Evolutionary conservation across 2,113 vertebrate genomes (phyloP).

Genomic region (Scomber scombrus): DNA sequence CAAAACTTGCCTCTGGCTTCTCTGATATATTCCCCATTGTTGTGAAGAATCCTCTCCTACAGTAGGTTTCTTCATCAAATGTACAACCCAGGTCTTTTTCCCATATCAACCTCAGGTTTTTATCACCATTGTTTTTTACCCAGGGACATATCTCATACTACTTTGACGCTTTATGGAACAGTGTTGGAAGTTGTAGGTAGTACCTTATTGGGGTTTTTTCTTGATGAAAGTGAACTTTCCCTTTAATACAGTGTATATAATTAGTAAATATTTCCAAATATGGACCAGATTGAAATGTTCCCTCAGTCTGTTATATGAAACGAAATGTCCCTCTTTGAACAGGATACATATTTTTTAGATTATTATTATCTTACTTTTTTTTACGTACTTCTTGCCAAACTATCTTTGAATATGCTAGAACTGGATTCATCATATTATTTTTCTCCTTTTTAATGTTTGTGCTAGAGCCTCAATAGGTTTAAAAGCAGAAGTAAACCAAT

Average conservation of each 20-base stretch:
- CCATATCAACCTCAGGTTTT: neutral
- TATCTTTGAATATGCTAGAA: too few species aligned
- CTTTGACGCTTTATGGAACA: neutral
- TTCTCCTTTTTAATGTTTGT: too few species aligned
- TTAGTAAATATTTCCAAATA: neutral
- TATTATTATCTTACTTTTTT: too few species aligned
- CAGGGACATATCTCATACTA: neutral
- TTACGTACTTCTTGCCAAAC: too few species aligned
- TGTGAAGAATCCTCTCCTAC: neutral
- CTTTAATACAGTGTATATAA: too few species aligned
- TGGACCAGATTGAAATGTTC: neutral
- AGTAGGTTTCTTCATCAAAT: neutral
- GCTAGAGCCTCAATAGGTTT: neutral
- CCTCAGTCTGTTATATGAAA: neutral
- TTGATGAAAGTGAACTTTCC: neutral
- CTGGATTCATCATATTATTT: too few species aligned
- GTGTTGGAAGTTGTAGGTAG: neutral
- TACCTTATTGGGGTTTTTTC: neutral
- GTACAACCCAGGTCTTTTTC: neutral
- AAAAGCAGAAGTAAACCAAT: neutral
- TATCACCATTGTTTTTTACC: neutral
- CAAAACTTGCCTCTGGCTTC: slow-evolving; percentile 3
- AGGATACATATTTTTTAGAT: too few species aligned
- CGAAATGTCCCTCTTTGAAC: too few species aligned
- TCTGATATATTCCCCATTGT: neutral